phyloP scores from a whole-genome alignment of 2,113 vertebrate genomes.

The Isichthys henryi region DNA sequence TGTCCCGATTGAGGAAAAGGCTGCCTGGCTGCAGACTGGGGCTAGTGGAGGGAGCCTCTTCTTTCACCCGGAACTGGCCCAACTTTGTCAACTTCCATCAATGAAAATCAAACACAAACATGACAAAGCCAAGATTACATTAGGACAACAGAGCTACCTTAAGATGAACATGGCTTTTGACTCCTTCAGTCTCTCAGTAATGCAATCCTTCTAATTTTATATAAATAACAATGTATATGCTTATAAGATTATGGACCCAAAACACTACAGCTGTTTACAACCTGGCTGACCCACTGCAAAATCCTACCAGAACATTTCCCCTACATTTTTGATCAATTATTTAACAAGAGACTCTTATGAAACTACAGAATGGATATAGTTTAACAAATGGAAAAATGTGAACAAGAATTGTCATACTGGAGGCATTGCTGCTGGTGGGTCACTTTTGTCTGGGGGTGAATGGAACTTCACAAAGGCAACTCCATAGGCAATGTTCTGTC shows the following conservation, averaged over 20 bases:
- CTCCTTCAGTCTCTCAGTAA: background rate
- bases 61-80: conserved; percentile 80
- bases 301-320: background rate
- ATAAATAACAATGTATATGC: background rate
- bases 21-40: conserved; percentile 68
- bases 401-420: conserved; percentile 58
- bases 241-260: background rate
- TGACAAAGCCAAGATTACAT: background rate
- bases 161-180: background rate
- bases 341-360: background rate
- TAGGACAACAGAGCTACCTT: background rate
- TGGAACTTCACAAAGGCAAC: conserved; percentile 77
- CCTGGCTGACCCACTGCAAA: background rate
- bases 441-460: conserved; percentile 70
- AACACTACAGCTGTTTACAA: background rate
- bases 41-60: conserved; percentile 58
- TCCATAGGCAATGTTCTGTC: conserved; percentile 72
- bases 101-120: background rate
- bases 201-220: background rate
- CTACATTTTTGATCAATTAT: background rate
- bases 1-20: conserved; percentile 71
- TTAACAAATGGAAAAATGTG: background rate
- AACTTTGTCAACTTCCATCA: conserved; percentile 77
- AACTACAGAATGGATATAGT: background rate
- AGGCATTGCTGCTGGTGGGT: conserved; percentile 44